Base-by-base conservation (phyloP, 2,113 vertebrate species). In the Festucalex cinctus region DNA sequence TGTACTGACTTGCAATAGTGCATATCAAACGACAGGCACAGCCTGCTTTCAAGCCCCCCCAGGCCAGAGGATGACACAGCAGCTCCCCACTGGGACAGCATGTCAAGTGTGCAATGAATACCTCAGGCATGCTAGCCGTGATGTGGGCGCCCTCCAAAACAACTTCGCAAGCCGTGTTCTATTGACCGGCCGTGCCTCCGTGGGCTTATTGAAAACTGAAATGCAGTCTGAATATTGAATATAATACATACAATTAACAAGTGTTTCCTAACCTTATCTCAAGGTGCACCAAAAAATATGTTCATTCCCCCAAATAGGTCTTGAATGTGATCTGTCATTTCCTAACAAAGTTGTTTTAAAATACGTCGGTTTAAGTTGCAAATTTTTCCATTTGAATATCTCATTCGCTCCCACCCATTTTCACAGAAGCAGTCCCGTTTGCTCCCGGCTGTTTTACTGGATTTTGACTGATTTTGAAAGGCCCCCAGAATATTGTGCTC, bases 51-150 rank as follows among this genome's bases (percentile, higher is more conserved):
- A 81, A 46, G 5, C 3, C 79, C 86, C 85, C 71, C 68, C 53
- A 79, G 85, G 79, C 81, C 74, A 51, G 77, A 73, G 79, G 84
- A 19, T 80, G 84, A 86, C 81, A 75, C 68, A 17, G 77, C 65
- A 65, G 53, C 61, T 67, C 75, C 86, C 73, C 65, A 76, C 20
- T 73, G 84, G 81, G 78, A 86, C 57, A 57, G 70, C 79, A 69
- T 82, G 75, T 85, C 83, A 83, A 78, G 68, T 76, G 74, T 78
- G 72, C 76, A 74, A 39, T 2, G 16, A 81, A 81, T 75, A 83
- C 79, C 79, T 71, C 63, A 43, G 79, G 72, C 48, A 51, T 83
- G 74, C 76, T 73, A 66, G 51, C 72, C 16, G 66, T 65, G 53
- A 84, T 77, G 76, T 68, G 69, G 78, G 72, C 63, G 81, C 80